Base-by-base conservation (phyloP, 2,888 invertebrate species). In the Ischnura elegans region DNA sequence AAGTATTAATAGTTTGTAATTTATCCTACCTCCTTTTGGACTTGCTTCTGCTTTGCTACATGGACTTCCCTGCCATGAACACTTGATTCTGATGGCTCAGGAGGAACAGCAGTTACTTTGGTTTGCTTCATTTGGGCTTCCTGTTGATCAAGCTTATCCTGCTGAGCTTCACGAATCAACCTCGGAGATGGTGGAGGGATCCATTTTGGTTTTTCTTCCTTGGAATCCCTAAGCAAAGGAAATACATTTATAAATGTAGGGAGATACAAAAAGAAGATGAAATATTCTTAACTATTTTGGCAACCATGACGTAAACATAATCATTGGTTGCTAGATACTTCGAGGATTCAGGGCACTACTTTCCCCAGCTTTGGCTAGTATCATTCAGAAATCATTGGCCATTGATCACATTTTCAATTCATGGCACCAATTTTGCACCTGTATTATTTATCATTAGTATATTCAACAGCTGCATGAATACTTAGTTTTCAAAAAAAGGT, bases 1-100 rank as follows among this genome's bases (percentile, higher is more conserved):
- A 90, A 29, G n/a, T 19, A 51, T 55, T 4, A 2, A 93, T 0
- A 6, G 25, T 25, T 87, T 86, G n/a, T 45, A 87, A 93, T 85
- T 3, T 25, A n/a, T 94, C 94, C 94, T 93, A 95, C 95, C 96
- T 99, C 98, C 95, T 98, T 99, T 96, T 99, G 99, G 0, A 97
- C 97, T 96, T 99, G 99, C 95, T 98, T 98, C 95, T 98, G 98
- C 95, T 98, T 98, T 3, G 98, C 98, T 45, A 98, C 97, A 95
- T 98, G 98, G 8, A 98, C 97, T 96, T 99, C 99, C 94, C 98
- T 98, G 51, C 98, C 99, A 95, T 99, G 98, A 25, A 99, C 98
- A 0, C 97, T 97, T 13, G 98, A 98, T 96, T 98, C 98, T 0
- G 98, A 97, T 21, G 98, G 98, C 94, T 97, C 98, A 21, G 98